phyloP scores from a whole-genome alignment of 2,113 vertebrate species.

The Dolichallabes microphthalmus region DNA sequence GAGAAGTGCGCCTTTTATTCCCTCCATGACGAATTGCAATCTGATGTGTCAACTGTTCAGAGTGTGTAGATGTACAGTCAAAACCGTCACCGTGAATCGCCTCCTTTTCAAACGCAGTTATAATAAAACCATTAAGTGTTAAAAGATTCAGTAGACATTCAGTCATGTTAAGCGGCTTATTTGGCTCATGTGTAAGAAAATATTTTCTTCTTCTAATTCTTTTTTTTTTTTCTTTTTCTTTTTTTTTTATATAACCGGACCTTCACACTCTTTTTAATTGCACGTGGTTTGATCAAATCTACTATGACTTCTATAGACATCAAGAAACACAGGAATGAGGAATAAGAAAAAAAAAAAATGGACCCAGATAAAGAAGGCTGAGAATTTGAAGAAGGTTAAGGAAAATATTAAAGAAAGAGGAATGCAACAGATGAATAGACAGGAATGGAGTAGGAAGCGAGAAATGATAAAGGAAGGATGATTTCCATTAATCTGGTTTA shows the following conservation, averaged over 20 bases:
- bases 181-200: background rate
- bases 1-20: background rate
- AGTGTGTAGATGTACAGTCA: background rate
- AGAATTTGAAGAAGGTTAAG: too few species aligned
- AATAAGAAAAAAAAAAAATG: background rate
- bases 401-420: background rate
- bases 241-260: background rate
- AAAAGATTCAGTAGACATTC: background rate
- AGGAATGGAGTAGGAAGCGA: background rate
- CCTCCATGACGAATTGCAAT: background rate
- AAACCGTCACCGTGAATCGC: background rate
- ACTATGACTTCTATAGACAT: background rate
- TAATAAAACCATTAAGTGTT: background rate
- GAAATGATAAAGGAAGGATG: background rate
- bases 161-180: background rate
- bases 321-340: background rate
- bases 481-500: background rate
- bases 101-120: background rate
- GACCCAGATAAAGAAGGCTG: background rate
- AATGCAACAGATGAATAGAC: background rate
- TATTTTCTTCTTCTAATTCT: background rate
- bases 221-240: too few species aligned
- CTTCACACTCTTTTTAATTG: background rate
- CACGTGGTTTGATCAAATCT: background rate
- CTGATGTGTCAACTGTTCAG: background rate